Evolutionary conservation across 35 echinoderm and acorn worm species (phyloP), one percentile per base, ranked within the genome.

Genomic region (Holothuria glaberrima): DNA sequence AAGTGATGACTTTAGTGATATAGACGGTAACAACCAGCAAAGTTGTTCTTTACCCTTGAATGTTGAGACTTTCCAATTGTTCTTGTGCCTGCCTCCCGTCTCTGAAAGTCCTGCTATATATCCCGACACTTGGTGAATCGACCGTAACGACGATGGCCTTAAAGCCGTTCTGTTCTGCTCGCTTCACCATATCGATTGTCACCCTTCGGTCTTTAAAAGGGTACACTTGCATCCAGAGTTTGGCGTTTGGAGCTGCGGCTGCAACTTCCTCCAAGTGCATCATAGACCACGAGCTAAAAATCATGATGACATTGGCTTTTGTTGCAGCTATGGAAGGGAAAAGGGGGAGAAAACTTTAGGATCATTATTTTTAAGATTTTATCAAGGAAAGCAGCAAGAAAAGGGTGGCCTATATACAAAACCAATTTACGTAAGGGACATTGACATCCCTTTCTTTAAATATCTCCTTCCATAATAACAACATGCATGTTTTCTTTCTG

Each of bases 101-200:
- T 62, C 68, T 19, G 26, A 70, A 41, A 4, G 34, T 88, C 30
- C 48, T 56, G 19, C 56, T 88, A 36, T 71, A 52, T 19, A 48
- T 71, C 13, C 86, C 86, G 46, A 72, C 16, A 10, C 19, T 4
- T 1, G 86, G 86, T 9, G 68, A 71, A 58, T 88, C 86, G 22
- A 72, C 86, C 1, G 86, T 71, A 6, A 88, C 44, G 24, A 88
- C 86, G 48, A 88, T 68, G 16, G 86, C 86, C 44, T 88, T 72
- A 52, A 71, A 88, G 20, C 86, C 86, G 21, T 48, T 72, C 21
- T 24, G 27, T 30, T 73, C 86, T 10, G 86, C 86, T 21, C 63
- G 13, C 2, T 34, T 34, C 12, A 88, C 56, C 44, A 72, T 57
- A 45, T 72, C 38, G 22, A 21, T 6, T 12, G 85, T 71, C 29